Conservation (phyloP, 1,140 invertebrate genomes). For the Drosophila pachea region DNA sequence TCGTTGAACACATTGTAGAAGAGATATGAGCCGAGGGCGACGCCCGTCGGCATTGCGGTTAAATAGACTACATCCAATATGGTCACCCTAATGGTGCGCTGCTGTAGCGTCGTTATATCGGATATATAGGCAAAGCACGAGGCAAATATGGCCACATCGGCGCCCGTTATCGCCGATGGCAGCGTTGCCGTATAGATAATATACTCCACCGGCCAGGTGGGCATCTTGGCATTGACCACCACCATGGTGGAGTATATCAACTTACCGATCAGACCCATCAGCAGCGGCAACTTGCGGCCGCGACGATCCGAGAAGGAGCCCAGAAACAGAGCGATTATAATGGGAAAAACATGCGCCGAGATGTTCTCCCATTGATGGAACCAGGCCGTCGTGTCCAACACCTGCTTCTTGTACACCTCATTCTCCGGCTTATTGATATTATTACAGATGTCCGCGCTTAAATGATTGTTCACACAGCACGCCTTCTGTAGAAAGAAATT, state of each 20-base stretch:
- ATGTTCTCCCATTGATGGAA: constrained; percentile 88
- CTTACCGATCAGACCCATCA: constrained; percentile 86
- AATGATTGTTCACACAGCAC: constrained; percentile 85
- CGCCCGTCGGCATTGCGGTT: constrained; percentile 86
- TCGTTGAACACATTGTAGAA: constrained; percentile 81
- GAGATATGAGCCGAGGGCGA: constrained; percentile 83
- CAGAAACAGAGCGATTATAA: constrained; percentile 86
- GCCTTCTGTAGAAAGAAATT: constrained; percentile 87
- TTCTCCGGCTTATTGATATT: constrained; percentile 80
- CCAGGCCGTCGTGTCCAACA: constrained; percentile 84
- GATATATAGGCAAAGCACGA: constrained; percentile 87
- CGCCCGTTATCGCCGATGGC: constrained; percentile 85
- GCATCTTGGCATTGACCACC: constrained; percentile 83
- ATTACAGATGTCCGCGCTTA: constrained; percentile 83
- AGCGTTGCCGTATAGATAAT: constrained; percentile 86
- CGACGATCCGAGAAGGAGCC: constrained; percentile 87
- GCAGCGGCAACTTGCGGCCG: constrained; percentile 82
- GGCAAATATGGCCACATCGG: constrained; percentile 87
- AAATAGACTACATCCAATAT: constrained; percentile 87
- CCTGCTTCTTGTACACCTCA: constrained; percentile 81
- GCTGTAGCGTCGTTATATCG: constrained; percentile 83
- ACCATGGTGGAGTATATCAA: constrained; percentile 86
- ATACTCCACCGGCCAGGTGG: constrained; percentile 85
- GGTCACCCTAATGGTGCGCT: constrained; percentile 85
- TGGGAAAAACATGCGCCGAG: constrained; percentile 84